A percentile compares a stretch with the other conserved stretches of the same genome.
phyloP scores from a whole-genome alignment of 2,113 vertebrate genomes.

The Nymphicus hollandicus region DNA sequence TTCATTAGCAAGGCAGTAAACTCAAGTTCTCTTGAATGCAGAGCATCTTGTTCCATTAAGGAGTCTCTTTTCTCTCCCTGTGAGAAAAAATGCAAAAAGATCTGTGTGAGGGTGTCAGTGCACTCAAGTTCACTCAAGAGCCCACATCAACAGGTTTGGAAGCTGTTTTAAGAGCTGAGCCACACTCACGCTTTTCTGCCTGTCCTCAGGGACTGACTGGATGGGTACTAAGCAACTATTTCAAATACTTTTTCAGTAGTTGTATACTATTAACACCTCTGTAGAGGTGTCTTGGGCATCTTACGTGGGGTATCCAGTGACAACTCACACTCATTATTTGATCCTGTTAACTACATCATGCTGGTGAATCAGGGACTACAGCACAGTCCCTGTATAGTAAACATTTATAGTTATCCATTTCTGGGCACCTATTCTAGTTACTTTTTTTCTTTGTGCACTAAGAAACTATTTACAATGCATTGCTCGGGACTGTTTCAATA shows the following conservation, averaged over 20 bases:
- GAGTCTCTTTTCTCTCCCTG: background rate
- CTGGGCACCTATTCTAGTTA: background rate
- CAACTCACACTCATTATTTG: background rate
- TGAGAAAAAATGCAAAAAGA: background rate
- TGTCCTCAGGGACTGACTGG: background rate
- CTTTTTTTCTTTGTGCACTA: background rate
- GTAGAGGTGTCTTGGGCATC: background rate
- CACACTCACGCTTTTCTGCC: background rate
- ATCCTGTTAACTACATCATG: background rate
- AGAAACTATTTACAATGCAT: background rate
- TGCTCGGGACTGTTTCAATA: background rate
- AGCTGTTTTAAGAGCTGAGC: background rate
- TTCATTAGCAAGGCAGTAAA: background rate
- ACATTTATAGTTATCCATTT: rapidly evolving
- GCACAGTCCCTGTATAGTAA: rapidly evolving
- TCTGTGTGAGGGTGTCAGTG: background rate
- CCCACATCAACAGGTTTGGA: background rate
- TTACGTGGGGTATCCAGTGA: background rate
- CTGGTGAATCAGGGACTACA: background rate
- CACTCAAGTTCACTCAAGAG: background rate
- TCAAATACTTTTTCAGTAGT: background rate
- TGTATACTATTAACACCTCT: background rate
- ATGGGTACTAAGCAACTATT: background rate
- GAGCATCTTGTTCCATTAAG: background rate
- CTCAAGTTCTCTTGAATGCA: background rate